Base-by-base conservation (phyloP, 1,140 invertebrate genomes). In the Helicoverpa armigera region DNA sequence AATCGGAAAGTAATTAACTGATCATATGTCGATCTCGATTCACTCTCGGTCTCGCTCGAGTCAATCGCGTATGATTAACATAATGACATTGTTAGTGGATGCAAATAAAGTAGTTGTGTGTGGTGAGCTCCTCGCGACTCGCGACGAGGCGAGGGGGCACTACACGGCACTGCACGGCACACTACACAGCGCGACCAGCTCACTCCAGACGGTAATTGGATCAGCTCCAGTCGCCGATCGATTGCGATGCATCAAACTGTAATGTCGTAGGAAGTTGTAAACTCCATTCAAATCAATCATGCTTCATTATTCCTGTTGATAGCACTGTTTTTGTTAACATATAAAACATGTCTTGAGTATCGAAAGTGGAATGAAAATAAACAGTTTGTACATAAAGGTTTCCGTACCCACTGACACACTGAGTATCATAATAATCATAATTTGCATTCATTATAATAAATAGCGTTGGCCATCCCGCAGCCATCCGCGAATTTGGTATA, bases 21-120 rank as follows among this genome's bases (percentile, higher is more conserved):
- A 77, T 77, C 75, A 65, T 77, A 67, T n/a, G 61, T 86, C 81
- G 73, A 80, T 78, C 81, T 86, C 76, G 84, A 81, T 83, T 85
- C 87, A 88, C 87, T 90, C 85, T 90, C 88, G 87, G 85, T 91
- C 78, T 87, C 86, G 75, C 53, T 83, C 84, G 83, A 77, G 77
- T 79, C 78, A 67, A 16, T 63, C 48, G 51, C 69, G 58, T 76
- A 82, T 79, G 74, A 90, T 91, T 90, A 86, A 86, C 90, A 90
- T 91, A 91, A 90, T 88, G 87, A 90, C 82, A 87, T 90, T 90
- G 89, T 90, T 91, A 91, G 86, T 82, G 78, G 83, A 90, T 90
- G 87, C 87, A 87, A 88, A 88, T 88, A 87, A 88, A 88, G 88
- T 83, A 88, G 87, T 85, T 82, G 81, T 82, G 79, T 75, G 58